phyloP scores from a whole-genome alignment of 2,797 vertebrate genomes.

The Echiichthys vipera region DNA sequence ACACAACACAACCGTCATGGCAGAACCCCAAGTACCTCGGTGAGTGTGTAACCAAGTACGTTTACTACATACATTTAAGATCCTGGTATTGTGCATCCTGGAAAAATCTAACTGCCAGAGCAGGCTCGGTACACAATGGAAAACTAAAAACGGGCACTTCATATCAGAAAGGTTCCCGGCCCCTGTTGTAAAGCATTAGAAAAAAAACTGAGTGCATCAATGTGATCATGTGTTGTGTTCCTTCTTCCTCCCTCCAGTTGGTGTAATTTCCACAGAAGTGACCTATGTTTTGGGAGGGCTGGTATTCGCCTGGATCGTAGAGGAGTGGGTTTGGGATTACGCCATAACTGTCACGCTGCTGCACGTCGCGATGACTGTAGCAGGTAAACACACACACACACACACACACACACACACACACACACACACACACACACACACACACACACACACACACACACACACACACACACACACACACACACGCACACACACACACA shows the following conservation, averaged over 20 bases:
- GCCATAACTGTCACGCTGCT: conserved; percentile 90
- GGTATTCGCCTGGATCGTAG: conserved; percentile 90
- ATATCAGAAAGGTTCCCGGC: no score
- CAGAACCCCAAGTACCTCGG: conserved; percentile 90
- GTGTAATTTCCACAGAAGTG: conserved; percentile 89
- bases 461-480: conserved; percentile 23
- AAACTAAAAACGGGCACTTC: no score
- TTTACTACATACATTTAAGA: neutral
- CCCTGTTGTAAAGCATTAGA: neutral
- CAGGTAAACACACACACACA: conserved; percentile 73
- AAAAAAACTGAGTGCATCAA: neutral
- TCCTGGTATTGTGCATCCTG: no score
- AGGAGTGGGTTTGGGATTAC: conserved; percentile 95
- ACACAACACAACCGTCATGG: conserved; percentile 91
- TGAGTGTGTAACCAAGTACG: conserved; percentile 61
- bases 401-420: conserved; percentile 10
- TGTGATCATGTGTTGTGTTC: neutral
- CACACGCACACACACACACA: conserved; percentile 1
- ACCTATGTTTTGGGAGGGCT: conserved; percentile 88
- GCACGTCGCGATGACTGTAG: conserved; percentile 87
- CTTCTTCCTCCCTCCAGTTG: conserved; percentile 78
- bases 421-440: conserved; percentile 3
- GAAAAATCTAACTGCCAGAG: no score
- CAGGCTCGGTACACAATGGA: no score
- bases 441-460: conserved; percentile 18